Evolutionary conservation across 1,140 invertebrate species (phyloP).

Genomic region (Drosophila parabipectinata): DNA sequence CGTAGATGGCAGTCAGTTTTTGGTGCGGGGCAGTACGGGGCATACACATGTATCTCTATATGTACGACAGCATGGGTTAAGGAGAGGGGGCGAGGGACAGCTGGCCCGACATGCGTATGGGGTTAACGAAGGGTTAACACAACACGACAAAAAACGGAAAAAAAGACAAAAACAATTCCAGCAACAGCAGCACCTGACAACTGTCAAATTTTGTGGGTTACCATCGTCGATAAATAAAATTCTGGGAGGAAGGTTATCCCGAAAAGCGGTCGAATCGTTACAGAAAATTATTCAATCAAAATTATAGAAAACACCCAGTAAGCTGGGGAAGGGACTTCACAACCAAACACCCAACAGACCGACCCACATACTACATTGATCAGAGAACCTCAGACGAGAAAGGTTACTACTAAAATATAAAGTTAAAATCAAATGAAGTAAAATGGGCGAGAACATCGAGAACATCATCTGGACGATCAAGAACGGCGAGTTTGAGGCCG

Average conservation of each 20-base stretch:
- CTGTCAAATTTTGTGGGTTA: slow-evolving; percentile 40
- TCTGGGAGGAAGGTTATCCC: not conserved
- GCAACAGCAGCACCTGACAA: slow-evolving; percentile 41
- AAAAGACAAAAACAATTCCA: slow-evolving; percentile 6
- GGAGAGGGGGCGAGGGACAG: slow-evolving; percentile 21
- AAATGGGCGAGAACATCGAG: slow-evolving; percentile 13
- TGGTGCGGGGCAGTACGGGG: not conserved
- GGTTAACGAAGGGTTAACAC: slow-evolving; percentile 56
- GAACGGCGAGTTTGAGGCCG: slow-evolving; percentile 96
- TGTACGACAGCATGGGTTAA: not conserved
- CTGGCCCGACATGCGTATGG: slow-evolving; percentile 44
- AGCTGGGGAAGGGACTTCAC: not conserved
- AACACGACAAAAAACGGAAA: slow-evolving; percentile 27
- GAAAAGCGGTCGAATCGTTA: not conserved
- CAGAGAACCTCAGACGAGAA: not conserved
- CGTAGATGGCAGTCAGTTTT: slow-evolving; percentile 47
- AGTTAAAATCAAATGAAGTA: not conserved
- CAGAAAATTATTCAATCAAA: slow-evolving; percentile 7
- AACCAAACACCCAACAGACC: not conserved
- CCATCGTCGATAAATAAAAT: slow-evolving; percentile 38
- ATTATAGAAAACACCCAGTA: not conserved
- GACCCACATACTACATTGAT: not conserved
- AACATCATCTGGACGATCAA: slow-evolving; percentile 88
- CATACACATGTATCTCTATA: not conserved
- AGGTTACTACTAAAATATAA: not conserved